Conservation (phyloP, 2,797 vertebrate species). For the Kryptolebias ocellatus region DNA sequence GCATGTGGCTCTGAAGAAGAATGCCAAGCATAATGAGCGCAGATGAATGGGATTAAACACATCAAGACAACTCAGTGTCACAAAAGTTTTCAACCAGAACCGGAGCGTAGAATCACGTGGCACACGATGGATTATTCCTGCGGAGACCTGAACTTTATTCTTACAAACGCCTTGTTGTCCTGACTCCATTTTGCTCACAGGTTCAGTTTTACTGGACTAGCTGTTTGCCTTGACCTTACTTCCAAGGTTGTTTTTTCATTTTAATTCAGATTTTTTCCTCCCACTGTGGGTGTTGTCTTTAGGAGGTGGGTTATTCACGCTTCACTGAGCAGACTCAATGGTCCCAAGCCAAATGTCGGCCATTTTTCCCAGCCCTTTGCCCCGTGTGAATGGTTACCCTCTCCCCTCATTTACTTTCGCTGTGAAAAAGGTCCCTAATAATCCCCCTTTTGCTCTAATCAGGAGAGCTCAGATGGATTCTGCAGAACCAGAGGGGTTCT, state of each 20-base stretch:
- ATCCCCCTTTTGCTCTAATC: slow-evolving; percentile 77
- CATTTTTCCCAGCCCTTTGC: slow-evolving; percentile 77
- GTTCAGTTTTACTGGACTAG: slow-evolving; percentile 22
- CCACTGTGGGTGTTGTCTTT: slow-evolving; percentile 70
- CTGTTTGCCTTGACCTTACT: slow-evolving; percentile 45
- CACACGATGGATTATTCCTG: too few species aligned
- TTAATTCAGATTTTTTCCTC: slow-evolving; percentile 41
- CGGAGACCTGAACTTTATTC: too few species aligned
- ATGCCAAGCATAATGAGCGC: slow-evolving; percentile 37
- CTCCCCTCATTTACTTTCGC: slow-evolving; percentile 66
- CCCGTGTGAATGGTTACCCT: slow-evolving; percentile 72
- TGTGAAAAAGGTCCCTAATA: slow-evolving; percentile 70
- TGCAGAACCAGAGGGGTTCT: slow-evolving; percentile 53
- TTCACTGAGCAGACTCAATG: slow-evolving; percentile 76
- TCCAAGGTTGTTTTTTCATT: slow-evolving; percentile 54
- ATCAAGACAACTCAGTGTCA: slow-evolving; percentile 31
- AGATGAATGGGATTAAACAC: slow-evolving; percentile 47
- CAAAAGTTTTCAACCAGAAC: slow-evolving; percentile 25
- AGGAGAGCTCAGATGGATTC: slow-evolving; percentile 64
- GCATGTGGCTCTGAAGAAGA: slow-evolving; percentile 36
- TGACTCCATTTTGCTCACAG: background rate
- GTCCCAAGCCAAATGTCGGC: slow-evolving; percentile 57
- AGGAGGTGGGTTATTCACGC: slow-evolving; percentile 73
- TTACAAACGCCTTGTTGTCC: slow-evolving; percentile 1
- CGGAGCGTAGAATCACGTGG: slow-evolving; percentile 1